Evolutionary conservation across 2,113 vertebrate species (phyloP).

Genomic region (Sprattus sprattus): DNA sequence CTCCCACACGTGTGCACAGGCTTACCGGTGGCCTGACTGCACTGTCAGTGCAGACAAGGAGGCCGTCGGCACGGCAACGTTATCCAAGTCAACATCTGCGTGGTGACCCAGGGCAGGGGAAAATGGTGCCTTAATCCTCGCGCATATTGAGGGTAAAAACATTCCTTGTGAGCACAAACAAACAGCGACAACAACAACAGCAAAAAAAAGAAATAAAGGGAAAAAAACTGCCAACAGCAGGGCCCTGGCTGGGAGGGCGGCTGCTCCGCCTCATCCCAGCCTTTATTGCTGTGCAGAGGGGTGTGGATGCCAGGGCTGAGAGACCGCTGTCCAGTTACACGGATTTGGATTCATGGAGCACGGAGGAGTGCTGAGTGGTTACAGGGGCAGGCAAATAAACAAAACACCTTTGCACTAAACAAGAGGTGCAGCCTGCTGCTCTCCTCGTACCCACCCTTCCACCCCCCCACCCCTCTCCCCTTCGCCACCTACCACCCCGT

Average conservation of each 20-base stretch:
- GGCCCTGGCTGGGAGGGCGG: background rate
- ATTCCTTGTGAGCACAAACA: slow-evolving; percentile 19
- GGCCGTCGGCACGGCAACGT: slow-evolving; percentile 21
- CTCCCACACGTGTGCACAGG: slow-evolving; percentile 1
- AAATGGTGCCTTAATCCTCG: slow-evolving; percentile 23
- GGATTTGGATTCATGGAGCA: slow-evolving; percentile 47
- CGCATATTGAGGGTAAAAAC: slow-evolving; percentile 12
- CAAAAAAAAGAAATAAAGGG: background rate
- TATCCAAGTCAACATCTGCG: slow-evolving; percentile 33
- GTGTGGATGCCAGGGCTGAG: slow-evolving; percentile 33
- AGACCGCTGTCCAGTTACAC: slow-evolving; percentile 34
- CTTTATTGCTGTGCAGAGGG: slow-evolving; percentile 33
- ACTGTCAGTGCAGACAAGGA: slow-evolving; percentile 8
- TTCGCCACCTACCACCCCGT: background rate
- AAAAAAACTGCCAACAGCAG: slow-evolving; percentile 12
- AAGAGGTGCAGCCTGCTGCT: slow-evolving; percentile 5
- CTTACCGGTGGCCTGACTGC: slow-evolving; percentile 1
- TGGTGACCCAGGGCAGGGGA: slow-evolving; percentile 15
- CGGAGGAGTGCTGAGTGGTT: slow-evolving; percentile 15
- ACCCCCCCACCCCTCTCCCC: background rate
- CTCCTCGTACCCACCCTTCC: background rate
- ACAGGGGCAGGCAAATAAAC: slow-evolving; percentile 22
- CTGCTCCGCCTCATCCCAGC: slow-evolving; percentile 6
- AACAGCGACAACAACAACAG: background rate
- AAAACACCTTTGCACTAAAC: slow-evolving; percentile 14